A percentile compares a stretch with the other conserved stretches of the same genome.
phyloP scores from a whole-genome alignment of 2,797 vertebrate species.

The Gambelia wislizenii region DNA sequence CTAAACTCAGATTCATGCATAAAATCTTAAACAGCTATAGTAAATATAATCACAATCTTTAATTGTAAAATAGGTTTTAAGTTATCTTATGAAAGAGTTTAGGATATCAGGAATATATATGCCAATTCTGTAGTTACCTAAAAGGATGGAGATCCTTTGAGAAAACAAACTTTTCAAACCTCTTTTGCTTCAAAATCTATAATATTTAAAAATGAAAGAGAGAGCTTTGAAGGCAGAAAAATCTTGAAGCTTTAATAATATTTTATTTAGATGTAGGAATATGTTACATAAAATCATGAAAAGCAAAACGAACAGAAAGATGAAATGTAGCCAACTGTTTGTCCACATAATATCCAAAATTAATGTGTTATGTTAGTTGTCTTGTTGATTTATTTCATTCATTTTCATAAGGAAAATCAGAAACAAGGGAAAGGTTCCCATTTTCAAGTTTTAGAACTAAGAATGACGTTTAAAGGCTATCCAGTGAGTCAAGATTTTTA shows the following conservation, averaged over 20 bases:
- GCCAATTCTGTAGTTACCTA: conserved; percentile 63
- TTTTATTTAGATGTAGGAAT: conserved; percentile 62
- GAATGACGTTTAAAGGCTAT: background rate
- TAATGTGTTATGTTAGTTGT: conserved; percentile 53
- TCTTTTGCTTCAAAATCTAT: conserved; percentile 69
- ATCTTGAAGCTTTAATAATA: conserved; percentile 62
- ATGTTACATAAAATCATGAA: conserved; percentile 57
- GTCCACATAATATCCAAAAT: conserved; percentile 56
- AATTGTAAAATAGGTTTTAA: conserved; percentile 69
- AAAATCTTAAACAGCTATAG: conserved; percentile 58
- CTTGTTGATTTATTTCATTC: background rate
- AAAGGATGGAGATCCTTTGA: conserved; percentile 68
- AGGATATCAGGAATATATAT: conserved; percentile 68
- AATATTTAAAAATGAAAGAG: conserved; percentile 69
- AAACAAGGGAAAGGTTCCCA: too few species aligned
- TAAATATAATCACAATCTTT: conserved; percentile 72
- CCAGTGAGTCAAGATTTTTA: background rate
- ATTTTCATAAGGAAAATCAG: background rate
- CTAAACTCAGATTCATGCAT: too few species aligned
- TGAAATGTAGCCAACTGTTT: conserved; percentile 56
- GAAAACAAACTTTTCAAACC: conserved; percentile 60
- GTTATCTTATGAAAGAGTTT: conserved; percentile 56
- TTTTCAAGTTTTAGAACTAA: background rate
- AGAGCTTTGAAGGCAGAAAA: conserved; percentile 58
- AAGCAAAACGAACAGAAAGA: conserved; percentile 36